Conservation (phyloP, 2,888 invertebrate species). For the Agelastica alni region DNA sequence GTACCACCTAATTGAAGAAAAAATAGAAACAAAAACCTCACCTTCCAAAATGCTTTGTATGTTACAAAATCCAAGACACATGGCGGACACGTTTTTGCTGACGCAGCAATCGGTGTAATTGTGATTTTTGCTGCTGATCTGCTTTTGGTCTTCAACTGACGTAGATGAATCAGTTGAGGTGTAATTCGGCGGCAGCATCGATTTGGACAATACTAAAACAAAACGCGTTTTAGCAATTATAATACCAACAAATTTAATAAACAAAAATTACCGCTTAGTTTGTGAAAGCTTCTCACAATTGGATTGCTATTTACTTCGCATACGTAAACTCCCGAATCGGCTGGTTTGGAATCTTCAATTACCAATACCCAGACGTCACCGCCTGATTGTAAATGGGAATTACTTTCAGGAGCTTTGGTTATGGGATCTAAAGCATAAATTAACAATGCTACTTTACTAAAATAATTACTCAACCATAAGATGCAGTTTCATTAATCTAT, state of each 20-base stretch:
- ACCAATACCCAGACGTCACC: constrained; percentile 86
- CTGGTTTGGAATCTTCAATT: constrained; percentile 69
- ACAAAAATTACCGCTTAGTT: constrained; percentile 67
- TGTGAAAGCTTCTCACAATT: constrained; percentile 76
- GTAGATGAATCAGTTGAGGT: constrained; percentile 55
- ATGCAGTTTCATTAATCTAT: background rate
- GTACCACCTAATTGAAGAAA: background rate
- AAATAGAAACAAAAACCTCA: too few species aligned
- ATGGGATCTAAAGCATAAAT: constrained; percentile 18
- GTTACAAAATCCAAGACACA: constrained; percentile 82
- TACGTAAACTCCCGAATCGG: constrained; percentile 78
- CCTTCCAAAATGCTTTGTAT: constrained; percentile 64
- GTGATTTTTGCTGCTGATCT: constrained; percentile 61
- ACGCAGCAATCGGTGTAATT: constrained; percentile 84
- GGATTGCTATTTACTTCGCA: constrained; percentile 85
- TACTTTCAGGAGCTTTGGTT: constrained; percentile 30
- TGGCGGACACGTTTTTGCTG: constrained; percentile 68
- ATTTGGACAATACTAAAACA: constrained; percentile 66
- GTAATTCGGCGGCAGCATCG: constrained; percentile 65
- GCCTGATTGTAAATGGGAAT: constrained; percentile 58
- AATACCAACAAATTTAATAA: background rate
- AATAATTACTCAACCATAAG: too few species aligned
- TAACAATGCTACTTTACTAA: too few species aligned
- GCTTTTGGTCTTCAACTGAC: constrained; percentile 47
- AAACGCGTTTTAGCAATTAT: background rate